Conservation (phyloP, 2,797 vertebrate genomes). For the Naso thynnoides region DNA sequence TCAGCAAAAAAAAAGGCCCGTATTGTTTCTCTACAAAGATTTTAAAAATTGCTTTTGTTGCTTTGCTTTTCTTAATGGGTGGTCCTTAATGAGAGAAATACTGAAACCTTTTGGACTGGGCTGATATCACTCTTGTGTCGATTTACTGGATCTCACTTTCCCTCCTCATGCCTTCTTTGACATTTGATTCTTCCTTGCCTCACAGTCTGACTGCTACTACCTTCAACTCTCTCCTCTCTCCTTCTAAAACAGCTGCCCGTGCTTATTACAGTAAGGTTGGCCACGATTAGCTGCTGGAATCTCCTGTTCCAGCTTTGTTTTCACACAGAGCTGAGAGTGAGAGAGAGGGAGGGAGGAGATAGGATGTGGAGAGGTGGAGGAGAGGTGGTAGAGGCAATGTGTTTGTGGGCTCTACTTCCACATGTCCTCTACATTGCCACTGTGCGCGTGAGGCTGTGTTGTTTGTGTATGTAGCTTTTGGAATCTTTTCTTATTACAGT, state of each 20-base stretch:
- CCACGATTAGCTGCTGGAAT: slow-evolving; percentile 76
- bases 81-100: slow-evolving; percentile 2
- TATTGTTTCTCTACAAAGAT: slow-evolving; percentile 2
- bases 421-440: slow-evolving; percentile 54
- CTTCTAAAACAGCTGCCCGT: slow-evolving; percentile 65
- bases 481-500: slow-evolving; percentile 40
- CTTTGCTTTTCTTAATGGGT: background rate
- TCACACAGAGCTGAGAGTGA: slow-evolving; percentile 71
- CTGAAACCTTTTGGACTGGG: slow-evolving; percentile 2
- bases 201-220: slow-evolving; percentile 3
- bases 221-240: slow-evolving; percentile 29
- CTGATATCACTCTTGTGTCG: slow-evolving; percentile 37
- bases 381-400: slow-evolving; percentile 62
- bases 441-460: slow-evolving; percentile 29
- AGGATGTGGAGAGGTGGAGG: slow-evolving; percentile 57
- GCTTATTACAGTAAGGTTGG: slow-evolving; percentile 64
- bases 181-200: slow-evolving; percentile 69
- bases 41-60: background rate
- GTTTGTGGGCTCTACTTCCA: slow-evolving; percentile 57
- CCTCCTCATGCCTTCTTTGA: slow-evolving; percentile 60
- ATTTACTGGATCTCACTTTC: slow-evolving; percentile 37
- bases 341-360: slow-evolving; percentile 57
- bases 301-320: slow-evolving; percentile 73
- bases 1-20: background rate
- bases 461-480: slow-evolving; percentile 37